Percentiles rank a stretch among this genome's conserved stretches.
These are phyloP conservation scores for Meloidogyne exigua DNA, from an alignment of 1,140 invertebrate species.

Conservation along the genomic window DNA sequence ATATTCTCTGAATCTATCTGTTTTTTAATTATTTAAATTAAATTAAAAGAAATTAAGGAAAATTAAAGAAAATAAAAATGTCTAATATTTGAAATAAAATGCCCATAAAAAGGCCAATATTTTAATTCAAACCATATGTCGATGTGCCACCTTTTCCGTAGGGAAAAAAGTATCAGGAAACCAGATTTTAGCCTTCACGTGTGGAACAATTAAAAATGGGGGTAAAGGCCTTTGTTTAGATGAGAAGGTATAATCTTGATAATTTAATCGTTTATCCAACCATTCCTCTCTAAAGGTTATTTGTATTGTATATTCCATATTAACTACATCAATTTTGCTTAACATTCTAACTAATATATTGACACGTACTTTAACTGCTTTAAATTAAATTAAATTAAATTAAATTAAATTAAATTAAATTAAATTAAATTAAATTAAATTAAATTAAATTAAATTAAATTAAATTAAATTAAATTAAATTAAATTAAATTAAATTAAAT, in stretches of 20 bases:
- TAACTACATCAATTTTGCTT: conserved; percentile 95
- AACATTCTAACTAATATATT: conserved; percentile 91
- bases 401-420: conserved; percentile 11
- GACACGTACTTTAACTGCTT: conserved; percentile 67
- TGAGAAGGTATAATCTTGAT: conserved; percentile 73
- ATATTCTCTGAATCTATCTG: conserved; percentile 52
- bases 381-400: background rate
- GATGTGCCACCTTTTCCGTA: conserved; percentile 48
- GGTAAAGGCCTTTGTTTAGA: conserved; percentile 19
- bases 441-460: conserved; percentile 4
- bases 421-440: background rate
- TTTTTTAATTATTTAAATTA: background rate
- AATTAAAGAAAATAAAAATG: too few species aligned
- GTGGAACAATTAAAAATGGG: conserved; percentile 77
- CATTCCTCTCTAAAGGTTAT: conserved; percentile 90
- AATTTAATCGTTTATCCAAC: conserved; percentile 83
- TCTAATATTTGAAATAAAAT: too few species aligned
- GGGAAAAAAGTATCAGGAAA: conserved; percentile 95
- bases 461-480: conserved; percentile 4
- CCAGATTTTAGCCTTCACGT: conserved; percentile 82
- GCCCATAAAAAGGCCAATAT: background rate
- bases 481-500: background rate
- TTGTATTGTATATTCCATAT: conserved; percentile 76
- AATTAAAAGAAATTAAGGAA: too few species aligned
- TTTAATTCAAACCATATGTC: conserved; percentile 34